These are phyloP conservation scores for Propsilocerus akamusi DNA, from an alignment of 1,140 invertebrate genomes.

Conservation along the genomic window DNA sequence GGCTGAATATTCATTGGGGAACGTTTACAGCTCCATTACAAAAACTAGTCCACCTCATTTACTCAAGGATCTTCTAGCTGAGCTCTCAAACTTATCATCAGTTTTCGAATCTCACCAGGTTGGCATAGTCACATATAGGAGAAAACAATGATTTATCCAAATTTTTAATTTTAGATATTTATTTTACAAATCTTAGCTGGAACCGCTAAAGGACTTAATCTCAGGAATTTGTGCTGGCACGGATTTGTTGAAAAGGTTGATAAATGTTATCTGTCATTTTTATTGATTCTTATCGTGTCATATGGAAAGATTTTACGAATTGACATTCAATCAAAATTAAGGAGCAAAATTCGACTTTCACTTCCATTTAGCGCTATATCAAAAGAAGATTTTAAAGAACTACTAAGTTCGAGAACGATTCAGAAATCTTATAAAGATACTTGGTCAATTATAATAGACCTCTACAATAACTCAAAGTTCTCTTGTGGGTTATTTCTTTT, in stretches of 20 bases:
- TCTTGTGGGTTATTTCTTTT: background rate
- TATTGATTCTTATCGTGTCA: constrained; percentile 1
- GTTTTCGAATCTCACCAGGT: constrained; percentile 7
- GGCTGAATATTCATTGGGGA: constrained; percentile 9
- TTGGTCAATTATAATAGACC: background rate
- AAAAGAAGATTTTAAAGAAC: no score
- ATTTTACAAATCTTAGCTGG: constrained; percentile 10
- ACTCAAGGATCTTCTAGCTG: constrained; percentile 8
- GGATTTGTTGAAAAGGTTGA: constrained; percentile 8
- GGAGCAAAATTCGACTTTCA: no score
- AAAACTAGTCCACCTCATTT: constrained; percentile 9
- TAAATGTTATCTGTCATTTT: constrained; percentile 5
- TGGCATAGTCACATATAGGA: background rate
- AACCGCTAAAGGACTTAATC: constrained; percentile 9
- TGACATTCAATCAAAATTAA: no score
- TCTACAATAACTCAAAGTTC: background rate
- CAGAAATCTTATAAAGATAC: background rate
- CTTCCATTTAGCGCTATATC: no score
- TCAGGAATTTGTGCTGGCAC: constrained; percentile 12
- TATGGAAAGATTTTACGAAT: background rate
- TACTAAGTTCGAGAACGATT: no score
- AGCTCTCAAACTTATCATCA: constrained; percentile 5
- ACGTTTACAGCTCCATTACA: constrained; percentile 7
- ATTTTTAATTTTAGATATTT: constrained; percentile 6
- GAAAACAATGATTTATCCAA: background rate